phyloP scores from a whole-genome alignment of 1,140 invertebrate species.

The Dermatophagoides farinae region DNA sequence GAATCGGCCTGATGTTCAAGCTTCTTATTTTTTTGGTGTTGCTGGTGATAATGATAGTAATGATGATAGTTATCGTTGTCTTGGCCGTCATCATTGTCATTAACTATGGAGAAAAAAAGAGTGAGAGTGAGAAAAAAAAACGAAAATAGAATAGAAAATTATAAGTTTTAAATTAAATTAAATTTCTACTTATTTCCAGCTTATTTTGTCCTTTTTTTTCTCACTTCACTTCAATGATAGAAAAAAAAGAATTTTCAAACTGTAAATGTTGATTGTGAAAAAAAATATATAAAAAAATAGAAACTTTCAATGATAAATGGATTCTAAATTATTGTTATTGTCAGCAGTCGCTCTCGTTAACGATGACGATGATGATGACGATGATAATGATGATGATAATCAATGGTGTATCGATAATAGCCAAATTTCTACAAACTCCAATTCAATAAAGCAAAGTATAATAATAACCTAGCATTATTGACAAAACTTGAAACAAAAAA shows the following conservation, averaged over 20 bases:
- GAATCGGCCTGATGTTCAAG: neutral
- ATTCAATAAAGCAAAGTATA: neutral
- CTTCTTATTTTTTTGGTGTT: neutral
- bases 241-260: neutral
- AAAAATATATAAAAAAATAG: too few species aligned
- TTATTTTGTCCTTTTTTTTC: neutral
- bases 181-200: neutral
- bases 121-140: neutral
- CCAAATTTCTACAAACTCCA: neutral
- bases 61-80: neutral
- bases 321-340: neutral
- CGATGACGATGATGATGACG: too few species aligned
- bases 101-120: neutral
- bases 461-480: neutral
- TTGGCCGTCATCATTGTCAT: neutral
- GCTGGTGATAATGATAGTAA: neutral
- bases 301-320: neutral
- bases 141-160: neutral
- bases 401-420: neutral
- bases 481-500: neutral
- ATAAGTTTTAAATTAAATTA: neutral
- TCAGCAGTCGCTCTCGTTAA: neutral
- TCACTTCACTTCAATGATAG: neutral
- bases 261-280: neutral
- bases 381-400: neutral